Evolutionary conservation across 2,888 invertebrate species (phyloP).

Genomic region (Pedicia rivosa): DNA sequence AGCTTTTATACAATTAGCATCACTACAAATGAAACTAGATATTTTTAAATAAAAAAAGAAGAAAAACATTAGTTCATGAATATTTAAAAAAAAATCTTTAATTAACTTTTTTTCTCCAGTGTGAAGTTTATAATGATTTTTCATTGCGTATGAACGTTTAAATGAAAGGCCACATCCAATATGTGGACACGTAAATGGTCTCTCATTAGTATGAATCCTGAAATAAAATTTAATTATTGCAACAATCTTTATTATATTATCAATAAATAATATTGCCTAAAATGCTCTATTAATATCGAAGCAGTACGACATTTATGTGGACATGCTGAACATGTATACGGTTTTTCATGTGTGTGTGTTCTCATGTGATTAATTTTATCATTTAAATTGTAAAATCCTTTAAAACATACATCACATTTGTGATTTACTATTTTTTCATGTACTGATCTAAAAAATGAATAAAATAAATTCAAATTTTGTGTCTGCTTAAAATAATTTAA

Average conservation of each 20-base stretch:
- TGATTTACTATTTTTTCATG: neutral
- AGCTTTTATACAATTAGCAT: no score
- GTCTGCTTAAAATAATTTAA: neutral
- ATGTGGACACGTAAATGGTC: neutral
- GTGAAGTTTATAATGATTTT: constrained; percentile 4
- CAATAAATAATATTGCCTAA: no score
- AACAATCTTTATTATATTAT: no score
- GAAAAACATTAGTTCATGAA: no score
- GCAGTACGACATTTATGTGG: constrained; percentile 1
- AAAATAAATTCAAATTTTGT: neutral
- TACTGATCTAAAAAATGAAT: neutral
- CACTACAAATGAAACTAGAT: no score
- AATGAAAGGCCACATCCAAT: neutral
- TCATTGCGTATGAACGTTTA: constrained; percentile 3
- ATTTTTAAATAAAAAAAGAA: no score
- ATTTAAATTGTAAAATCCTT: neutral
- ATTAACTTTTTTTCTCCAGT: constrained; percentile 3
- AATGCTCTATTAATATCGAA: neutral
- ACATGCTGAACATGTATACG: neutral
- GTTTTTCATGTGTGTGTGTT: constrained; percentile 2
- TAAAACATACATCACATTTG: neutral
- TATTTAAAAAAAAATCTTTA: no score
- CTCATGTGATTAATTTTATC: neutral
- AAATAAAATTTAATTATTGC: no score
- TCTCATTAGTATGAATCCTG: neutral